These are phyloP conservation scores for Acropora tenuis DNA, from an alignment of 64 coral and sea anemone genomes.

Conservation along the genomic window DNA sequence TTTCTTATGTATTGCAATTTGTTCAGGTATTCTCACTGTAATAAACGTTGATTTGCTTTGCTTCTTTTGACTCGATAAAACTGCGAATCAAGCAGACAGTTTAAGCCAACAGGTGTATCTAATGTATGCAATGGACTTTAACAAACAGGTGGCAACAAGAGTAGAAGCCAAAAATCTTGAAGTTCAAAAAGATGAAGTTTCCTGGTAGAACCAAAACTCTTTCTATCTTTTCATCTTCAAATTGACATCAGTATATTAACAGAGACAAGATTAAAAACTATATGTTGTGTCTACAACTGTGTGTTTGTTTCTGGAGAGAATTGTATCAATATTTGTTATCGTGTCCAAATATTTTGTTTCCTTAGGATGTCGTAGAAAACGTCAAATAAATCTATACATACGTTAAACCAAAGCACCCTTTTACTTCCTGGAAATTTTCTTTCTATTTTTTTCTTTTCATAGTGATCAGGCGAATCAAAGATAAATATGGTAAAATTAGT, in stretches of 20 bases:
- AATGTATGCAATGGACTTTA: background rate
- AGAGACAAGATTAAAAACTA: background rate
- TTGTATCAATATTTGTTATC: background rate
- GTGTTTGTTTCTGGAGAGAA: background rate
- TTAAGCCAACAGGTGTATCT: background rate
- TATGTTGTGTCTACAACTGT: background rate
- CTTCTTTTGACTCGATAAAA: background rate
- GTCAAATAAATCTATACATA: background rate
- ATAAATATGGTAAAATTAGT: background rate
- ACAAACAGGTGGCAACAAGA: constrained; percentile 19
- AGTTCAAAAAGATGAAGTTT: background rate
- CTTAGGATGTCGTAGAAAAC: background rate
- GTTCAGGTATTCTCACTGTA: constrained; percentile 17
- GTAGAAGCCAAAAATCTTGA: background rate
- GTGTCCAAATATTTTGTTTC: background rate
- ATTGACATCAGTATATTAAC: background rate
- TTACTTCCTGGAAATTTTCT: no score
- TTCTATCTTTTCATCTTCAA: background rate
- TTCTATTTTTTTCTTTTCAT: background rate
- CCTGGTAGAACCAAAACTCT: background rate
- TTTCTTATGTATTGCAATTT: constrained; percentile 3
- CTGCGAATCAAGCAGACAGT: background rate
- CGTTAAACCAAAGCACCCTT: background rate
- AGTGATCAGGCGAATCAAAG: background rate
- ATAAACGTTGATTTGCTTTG: constrained; percentile 18